Conservation (phyloP, 2,797 vertebrate genomes). For the Phataginus tricuspis region DNA sequence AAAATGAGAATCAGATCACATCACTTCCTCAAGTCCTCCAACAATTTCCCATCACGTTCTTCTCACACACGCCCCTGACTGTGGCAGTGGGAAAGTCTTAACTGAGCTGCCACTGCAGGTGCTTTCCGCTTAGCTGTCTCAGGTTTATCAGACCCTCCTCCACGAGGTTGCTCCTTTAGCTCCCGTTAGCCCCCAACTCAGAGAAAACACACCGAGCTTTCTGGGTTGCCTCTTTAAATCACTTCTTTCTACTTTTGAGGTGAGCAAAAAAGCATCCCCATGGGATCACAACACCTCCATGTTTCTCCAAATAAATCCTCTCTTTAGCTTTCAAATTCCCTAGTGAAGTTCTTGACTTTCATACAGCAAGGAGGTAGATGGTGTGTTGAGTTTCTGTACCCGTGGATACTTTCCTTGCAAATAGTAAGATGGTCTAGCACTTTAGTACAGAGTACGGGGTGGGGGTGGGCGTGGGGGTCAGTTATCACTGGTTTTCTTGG, state of each 20-base stretch:
- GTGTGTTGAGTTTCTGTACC: not conserved
- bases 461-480: not conserved
- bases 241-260: not conserved
- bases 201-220: not conserved
- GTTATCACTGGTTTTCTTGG: not conserved
- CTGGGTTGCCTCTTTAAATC: not conserved
- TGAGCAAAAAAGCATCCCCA: not conserved
- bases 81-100: not conserved
- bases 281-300: not conserved
- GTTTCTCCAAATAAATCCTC: not conserved
- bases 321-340: not conserved
- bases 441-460: not conserved
- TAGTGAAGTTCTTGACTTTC: not conserved
- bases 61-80: not conserved
- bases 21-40: not conserved
- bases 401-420: not conserved
- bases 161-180: not conserved
- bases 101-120: too few relatives aligned
- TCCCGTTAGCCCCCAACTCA: not conserved
- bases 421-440: not conserved
- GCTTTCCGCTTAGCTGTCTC: not conserved
- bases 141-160: not conserved
- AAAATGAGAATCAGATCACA: not conserved
- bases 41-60: not conserved
- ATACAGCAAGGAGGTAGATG: not conserved